Percentiles rank a stretch among this genome's conserved stretches.
These are phyloP conservation scores for Nomada ferruginata DNA, from an alignment of 2,888 invertebrate genomes.

Conservation along the genomic window DNA sequence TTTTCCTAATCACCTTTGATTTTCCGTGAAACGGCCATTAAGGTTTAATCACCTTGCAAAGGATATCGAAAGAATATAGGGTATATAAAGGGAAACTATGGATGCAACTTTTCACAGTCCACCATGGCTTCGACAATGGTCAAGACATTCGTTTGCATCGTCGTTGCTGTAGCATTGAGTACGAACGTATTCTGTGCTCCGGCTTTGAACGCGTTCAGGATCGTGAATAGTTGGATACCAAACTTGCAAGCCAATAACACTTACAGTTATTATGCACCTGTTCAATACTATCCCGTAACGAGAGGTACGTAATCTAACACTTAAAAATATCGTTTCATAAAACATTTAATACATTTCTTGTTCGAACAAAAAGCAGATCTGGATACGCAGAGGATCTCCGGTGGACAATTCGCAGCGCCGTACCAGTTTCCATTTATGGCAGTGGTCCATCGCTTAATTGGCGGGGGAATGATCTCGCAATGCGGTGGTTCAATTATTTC, in stretches of 20 bases:
- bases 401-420: slow-evolving; percentile 57
- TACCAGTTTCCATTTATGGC: slow-evolving; percentile 74
- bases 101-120: slow-evolving; percentile 12
- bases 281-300: background rate
- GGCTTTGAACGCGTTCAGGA: no score
- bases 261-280: background rate
- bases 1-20: background rate
- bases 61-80: background rate
- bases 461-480: slow-evolving; percentile 38
- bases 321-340: background rate
- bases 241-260: background rate
- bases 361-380: background rate
- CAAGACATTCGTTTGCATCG: background rate
- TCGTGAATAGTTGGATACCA: background rate
- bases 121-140: slow-evolving; percentile 22
- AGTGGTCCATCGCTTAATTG: slow-evolving; percentile 64
- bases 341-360: background rate
- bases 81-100: slow-evolving; percentile 8
- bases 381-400: slow-evolving; percentile 48
- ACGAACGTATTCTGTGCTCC: slow-evolving; percentile 1
- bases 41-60: background rate
- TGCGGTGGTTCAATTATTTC: slow-evolving; percentile 74
- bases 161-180: background rate
- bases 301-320: background rate
- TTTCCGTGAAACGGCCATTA: background rate